Evolutionary conservation across 2,797 vertebrate genomes (phyloP).

Genomic region (Thaleichthys pacificus): DNA sequence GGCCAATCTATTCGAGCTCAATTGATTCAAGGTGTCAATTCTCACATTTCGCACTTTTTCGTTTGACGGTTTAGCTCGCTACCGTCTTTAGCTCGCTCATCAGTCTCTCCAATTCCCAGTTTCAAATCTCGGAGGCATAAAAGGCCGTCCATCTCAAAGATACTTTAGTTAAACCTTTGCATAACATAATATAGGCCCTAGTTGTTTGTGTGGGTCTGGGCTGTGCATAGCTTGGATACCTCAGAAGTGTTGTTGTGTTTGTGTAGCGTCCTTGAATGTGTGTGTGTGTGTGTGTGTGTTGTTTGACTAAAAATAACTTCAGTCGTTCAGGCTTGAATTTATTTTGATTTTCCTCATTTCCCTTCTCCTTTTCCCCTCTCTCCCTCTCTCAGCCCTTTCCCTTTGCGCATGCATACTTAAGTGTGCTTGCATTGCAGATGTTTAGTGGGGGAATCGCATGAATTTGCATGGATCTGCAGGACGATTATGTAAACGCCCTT

Average conservation of each 20-base stretch:
- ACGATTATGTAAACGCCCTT: slow-evolving; percentile 72
- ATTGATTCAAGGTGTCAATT: slow-evolving; percentile 49
- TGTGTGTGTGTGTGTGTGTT: not conserved
- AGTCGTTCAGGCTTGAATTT: not conserved
- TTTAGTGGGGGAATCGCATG: slow-evolving; percentile 67
- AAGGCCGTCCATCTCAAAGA: not conserved
- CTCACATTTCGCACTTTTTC: not conserved
- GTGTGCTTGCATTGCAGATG: slow-evolving; percentile 73
- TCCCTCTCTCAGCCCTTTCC: slow-evolving; percentile 15
- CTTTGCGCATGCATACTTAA: slow-evolving; percentile 67
- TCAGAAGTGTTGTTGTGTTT: not conserved
- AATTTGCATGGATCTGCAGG: slow-evolving; percentile 76
- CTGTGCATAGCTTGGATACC: not conserved
- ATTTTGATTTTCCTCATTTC: not conserved
- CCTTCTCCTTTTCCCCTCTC: not conserved
- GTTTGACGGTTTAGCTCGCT: not conserved
- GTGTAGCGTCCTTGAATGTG: not conserved
- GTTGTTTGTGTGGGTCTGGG: not conserved
- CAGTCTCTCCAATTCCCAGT: not conserved
- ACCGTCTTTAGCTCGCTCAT: not conserved
- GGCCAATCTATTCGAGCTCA: slow-evolving; percentile 18
- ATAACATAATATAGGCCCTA: not conserved
- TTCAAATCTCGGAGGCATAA: not conserved
- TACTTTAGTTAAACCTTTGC: not conserved
- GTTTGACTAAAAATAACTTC: slow-evolving; percentile 21